Conservation (phyloP, 2,797 vertebrate species). For the Peromyscus nudipes region DNA sequence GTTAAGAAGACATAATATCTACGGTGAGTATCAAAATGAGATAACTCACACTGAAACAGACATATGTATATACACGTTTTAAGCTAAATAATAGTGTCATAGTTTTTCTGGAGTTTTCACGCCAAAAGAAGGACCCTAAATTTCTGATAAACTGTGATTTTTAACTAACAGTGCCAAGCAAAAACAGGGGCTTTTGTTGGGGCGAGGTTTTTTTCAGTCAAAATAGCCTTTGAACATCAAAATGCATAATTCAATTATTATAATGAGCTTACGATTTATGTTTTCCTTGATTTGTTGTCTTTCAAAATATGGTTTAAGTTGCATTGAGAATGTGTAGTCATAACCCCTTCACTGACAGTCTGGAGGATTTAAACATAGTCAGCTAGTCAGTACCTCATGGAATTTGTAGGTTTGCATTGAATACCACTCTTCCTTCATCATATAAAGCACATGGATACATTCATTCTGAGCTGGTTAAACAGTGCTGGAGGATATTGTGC, state of each 20-base stretch:
- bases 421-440: not conserved
- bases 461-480: not conserved
- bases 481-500: too few relatives aligned
- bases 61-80: not conserved
- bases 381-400: not conserved
- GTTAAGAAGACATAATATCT: slow-evolving; percentile 19
- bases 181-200: not conserved
- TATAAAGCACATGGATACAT: not conserved
- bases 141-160: slow-evolving; percentile 43
- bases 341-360: not conserved
- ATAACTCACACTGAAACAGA: not conserved
- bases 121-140: slow-evolving; percentile 13
- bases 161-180: not conserved
- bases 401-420: not conserved
- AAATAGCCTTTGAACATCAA: slow-evolving; percentile 11
- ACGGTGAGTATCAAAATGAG: not conserved
- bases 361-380: not conserved
- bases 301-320: slow-evolving; percentile 26
- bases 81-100: not conserved
- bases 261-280: not conserved
- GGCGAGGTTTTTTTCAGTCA: not conserved
- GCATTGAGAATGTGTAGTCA: not conserved
- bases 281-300: not conserved
- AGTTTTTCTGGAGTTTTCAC: slow-evolving; percentile 39
- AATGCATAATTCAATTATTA: slow-evolving; percentile 7